Conservation (phyloP, 2,888 invertebrate genomes). For the Melieria picta region DNA sequence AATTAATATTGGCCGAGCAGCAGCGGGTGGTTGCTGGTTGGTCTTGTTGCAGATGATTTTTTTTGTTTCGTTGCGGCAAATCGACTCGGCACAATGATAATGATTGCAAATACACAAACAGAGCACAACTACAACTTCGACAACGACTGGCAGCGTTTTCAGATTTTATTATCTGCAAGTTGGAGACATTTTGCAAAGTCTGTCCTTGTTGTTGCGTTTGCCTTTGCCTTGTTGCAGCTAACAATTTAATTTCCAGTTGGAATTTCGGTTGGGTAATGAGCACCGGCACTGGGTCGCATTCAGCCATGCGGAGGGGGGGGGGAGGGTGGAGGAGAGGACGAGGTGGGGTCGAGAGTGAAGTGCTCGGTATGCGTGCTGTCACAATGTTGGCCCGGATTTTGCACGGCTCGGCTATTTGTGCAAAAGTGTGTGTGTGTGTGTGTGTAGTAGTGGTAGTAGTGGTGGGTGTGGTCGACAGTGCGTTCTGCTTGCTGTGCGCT, state of each 20-base stretch:
- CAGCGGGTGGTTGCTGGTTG: constrained; percentile 16
- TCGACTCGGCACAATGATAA: too few relatives aligned
- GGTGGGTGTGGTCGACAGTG: too few relatives aligned
- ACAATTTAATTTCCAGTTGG: constrained; percentile 40
- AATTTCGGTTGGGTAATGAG: constrained; percentile 36
- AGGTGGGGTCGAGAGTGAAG: too few relatives aligned
- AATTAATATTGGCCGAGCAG: constrained; percentile 37
- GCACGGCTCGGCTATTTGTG: too few relatives aligned
- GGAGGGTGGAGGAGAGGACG: too few relatives aligned
- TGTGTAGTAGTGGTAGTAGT: too few relatives aligned
- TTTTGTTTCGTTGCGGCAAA: background rate
- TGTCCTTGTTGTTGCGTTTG: too few relatives aligned
- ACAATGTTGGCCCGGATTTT: too few relatives aligned
- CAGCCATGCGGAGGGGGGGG: too few relatives aligned
- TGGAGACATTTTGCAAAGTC: background rate
- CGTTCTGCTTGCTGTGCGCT: background rate
- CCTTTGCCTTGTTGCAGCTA: background rate
- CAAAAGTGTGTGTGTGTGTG: background rate
- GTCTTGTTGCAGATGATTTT: background rate
- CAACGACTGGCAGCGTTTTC: background rate
- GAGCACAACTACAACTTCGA: too few relatives aligned
- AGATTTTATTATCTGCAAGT: constrained; percentile 11
- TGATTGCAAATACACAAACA: too few relatives aligned
- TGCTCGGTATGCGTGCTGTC: too few relatives aligned
- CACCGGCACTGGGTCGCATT: constrained; percentile 30